phyloP scores from a whole-genome alignment of 2,113 vertebrate genomes.

The Grammomys dolichurus region DNA sequence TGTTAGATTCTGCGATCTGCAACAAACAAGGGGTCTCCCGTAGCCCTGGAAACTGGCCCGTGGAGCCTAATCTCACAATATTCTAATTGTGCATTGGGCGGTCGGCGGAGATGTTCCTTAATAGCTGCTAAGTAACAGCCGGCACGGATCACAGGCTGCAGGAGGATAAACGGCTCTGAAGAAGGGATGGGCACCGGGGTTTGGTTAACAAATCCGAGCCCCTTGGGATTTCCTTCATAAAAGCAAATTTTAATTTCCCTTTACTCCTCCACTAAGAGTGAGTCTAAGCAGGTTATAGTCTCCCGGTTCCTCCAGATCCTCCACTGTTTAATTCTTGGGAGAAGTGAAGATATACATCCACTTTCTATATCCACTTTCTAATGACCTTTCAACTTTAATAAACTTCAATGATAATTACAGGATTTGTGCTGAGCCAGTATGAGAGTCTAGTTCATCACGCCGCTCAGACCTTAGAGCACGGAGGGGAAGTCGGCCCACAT shows the following conservation, averaged over 20 bases:
- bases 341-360: conserved; percentile 8
- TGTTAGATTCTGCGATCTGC: not conserved
- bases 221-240: conserved; percentile 13
- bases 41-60: not conserved
- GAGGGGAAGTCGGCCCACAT: conserved; percentile 56
- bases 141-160: conserved; percentile 31
- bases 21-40: not conserved
- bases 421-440: conserved; percentile 9
- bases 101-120: conserved; percentile 45
- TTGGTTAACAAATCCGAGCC: conserved; percentile 2
- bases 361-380: conserved; percentile 62
- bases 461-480: conserved; percentile 51
- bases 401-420: conserved; percentile 52
- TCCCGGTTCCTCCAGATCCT: not conserved
- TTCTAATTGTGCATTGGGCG: conserved; percentile 24
- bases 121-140: conserved; percentile 66
- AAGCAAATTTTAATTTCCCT: not conserved
- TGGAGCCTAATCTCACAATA: conserved; percentile 25
- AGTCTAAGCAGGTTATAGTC: not conserved
- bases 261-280: not conserved
- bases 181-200: not conserved
- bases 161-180: not conserved
- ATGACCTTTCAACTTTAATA: conserved; percentile 62
- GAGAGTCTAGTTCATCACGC: not conserved
- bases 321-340: conserved; percentile 25